These are phyloP conservation scores for Falco rusticolus DNA, from an alignment of 2,797 vertebrate species.

Conservation along the genomic window DNA sequence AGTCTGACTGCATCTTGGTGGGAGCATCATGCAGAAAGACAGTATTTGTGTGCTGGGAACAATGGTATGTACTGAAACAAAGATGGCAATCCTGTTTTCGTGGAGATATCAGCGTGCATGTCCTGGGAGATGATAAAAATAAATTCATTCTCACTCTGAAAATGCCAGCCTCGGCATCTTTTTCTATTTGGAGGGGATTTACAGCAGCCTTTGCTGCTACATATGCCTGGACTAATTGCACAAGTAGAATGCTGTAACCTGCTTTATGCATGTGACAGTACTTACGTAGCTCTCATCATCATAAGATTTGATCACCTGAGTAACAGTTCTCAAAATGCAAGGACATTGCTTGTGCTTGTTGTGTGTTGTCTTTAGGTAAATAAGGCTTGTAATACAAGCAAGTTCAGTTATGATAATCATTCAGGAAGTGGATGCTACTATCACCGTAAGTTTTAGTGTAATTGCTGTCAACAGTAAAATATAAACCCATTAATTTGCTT, in stretches of 20 bases:
- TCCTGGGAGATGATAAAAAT: background rate
- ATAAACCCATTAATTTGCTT: background rate
- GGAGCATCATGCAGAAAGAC: conserved; percentile 34
- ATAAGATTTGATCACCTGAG: background rate
- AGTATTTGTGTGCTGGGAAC: conserved; percentile 76
- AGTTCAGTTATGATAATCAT: background rate
- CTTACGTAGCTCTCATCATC: background rate
- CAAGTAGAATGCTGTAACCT: background rate
- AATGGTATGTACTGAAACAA: conserved; percentile 69
- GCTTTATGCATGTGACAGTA: background rate
- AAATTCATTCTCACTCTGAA: background rate
- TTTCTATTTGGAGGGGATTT: background rate
- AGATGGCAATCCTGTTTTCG: conserved; percentile 70
- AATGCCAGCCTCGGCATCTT: background rate
- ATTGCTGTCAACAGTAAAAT: background rate
- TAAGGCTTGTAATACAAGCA: background rate
- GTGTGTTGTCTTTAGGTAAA: background rate
- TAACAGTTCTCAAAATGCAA: background rate
- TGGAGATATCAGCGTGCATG: conserved; percentile 56
- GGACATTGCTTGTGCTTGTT: background rate
- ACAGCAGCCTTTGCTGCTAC: background rate
- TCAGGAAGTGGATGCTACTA: background rate
- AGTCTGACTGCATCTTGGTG: conserved; percentile 75
- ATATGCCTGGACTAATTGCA: background rate
- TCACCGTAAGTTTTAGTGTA: background rate